Base-by-base conservation (phyloP, 2,888 invertebrate genomes). In the Andrena haemorrhoa region DNA sequence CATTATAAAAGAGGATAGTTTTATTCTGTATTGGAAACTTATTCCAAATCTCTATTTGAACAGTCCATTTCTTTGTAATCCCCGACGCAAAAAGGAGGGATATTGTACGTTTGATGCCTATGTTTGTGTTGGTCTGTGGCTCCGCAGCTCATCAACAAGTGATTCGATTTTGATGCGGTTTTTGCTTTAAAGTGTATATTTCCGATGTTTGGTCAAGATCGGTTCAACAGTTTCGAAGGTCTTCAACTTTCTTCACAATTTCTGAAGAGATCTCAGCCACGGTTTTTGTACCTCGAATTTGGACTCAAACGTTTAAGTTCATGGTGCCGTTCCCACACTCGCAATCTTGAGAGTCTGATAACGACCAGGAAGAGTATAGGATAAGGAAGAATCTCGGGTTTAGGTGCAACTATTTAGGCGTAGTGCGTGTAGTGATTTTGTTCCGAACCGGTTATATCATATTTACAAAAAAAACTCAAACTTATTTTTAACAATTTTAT, bases 1-100 rank as follows among this genome's bases (percentile, higher is more conserved):
- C 47, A 29, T 70, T 60, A 26, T 29, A 49, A 31, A 12, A n/a
- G 53, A 41, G 29, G 58, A 23, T 31, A 31, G 26, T 71, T 66
- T 66, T 2, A 33, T 47, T n/a, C 16, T 35, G n/a, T 47, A 26
- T 16, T 64, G 23, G 58, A 10, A 70, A 58, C 0, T 26, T 12
- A 23, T 47, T 47, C 20, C 8, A 2, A 10, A 33, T 53, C 16
- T 16, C 35, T 8, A 10, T 47, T 41, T 23, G 29, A 12, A n/a
- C 26, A 2, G 3, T 23, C 23, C 20, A 20, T 33, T 68, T 23
- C 26, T 4, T 33, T 20, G 26, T 20, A 20, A 53, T 6, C 8
- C 8, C 53, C 1, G 53, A 8, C 3, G 20, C 20, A 8, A 53
- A 8, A 20, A 56, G 23, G 26, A 26, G 56, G 23, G 23, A 12